Percentiles rank a stretch among this genome's conserved stretches.
Conservation (phyloP, 2,113 vertebrate species). For the human (Homo sapiens) region GRCh38 chr7:46557001-46557500, state of each 20-base stretch:
- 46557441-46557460: neutral
- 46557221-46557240: neutral
- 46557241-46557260: neutral
- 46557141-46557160: neutral
- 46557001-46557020: neutral
- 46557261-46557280: constrained; percentile 34
- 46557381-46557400: neutral
- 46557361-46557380: constrained; percentile 51
- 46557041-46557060: neutral
- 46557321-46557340: constrained; percentile 23
- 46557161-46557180: no score
- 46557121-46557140: neutral
- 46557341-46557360: constrained; percentile 29
- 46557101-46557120: neutral
- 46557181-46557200: neutral
- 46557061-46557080: fast-evolving
- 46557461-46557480: neutral
- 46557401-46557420: constrained; percentile 33
- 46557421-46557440: constrained; percentile 41
- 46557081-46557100: no score
- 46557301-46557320: constrained; percentile 4
- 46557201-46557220: constrained; percentile 1
- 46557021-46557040: neutral
- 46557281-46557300: constrained; percentile 15
- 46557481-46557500: neutral